These are phyloP conservation scores for Ophioninae sp. DNA, from an alignment of 2,888 invertebrate species.

Conservation along the genomic window DNA sequence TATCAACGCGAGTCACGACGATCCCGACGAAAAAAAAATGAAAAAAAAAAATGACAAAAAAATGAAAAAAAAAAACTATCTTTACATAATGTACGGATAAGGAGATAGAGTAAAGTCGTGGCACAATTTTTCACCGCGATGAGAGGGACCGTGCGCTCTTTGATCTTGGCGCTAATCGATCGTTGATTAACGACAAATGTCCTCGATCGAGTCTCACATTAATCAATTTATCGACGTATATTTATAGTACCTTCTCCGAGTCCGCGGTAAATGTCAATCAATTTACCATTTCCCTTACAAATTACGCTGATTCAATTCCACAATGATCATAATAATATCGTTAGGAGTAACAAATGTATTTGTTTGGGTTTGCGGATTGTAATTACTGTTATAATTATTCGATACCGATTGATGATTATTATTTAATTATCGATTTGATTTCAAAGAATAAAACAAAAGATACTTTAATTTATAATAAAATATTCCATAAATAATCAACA, in stretches of 20 bases:
- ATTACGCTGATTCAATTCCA: conserved; percentile 1
- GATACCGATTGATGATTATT: no score
- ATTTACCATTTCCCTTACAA: conserved; percentile 5
- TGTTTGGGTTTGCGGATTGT: background rate
- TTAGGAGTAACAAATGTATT: background rate
- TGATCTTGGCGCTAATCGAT: conserved; percentile 45
- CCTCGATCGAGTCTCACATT: conserved; percentile 16
- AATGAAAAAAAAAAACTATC: background rate
- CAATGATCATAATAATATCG: background rate
- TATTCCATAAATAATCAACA: no score
- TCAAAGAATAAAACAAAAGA: no score
- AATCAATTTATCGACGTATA: conserved; percentile 27
- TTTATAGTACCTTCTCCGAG: background rate
- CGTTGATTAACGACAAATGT: conserved; percentile 45
- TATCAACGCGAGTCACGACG: background rate
- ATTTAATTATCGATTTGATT: no score
- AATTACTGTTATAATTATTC: background rate
- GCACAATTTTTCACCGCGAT: conserved; percentile 11
- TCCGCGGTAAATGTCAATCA: background rate
- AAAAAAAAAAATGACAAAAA: background rate
- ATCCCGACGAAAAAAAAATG: background rate
- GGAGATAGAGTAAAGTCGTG: background rate
- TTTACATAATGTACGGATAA: background rate
- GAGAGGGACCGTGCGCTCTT: conserved; percentile 8
- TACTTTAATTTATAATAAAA: no score